phyloP scores from a whole-genome alignment of 2,113 vertebrate species.

The Catharus bicknelli region DNA sequence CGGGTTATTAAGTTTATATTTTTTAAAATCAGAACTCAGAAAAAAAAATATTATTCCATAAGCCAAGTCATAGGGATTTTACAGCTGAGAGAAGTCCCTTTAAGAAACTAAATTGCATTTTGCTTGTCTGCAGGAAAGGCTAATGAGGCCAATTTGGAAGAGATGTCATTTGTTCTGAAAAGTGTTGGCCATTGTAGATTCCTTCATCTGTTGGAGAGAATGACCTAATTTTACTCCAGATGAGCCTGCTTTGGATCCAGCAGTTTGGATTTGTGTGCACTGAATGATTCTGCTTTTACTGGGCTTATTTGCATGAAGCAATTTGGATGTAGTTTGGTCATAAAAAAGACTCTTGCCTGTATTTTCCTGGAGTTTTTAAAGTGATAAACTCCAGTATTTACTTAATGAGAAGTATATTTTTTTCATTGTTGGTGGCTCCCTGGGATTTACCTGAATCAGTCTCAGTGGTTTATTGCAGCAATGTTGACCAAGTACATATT shows the following conservation, averaged over 20 bases:
- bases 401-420: background rate
- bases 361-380: conserved; percentile 29
- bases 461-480: background rate
- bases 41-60: conserved; percentile 12
- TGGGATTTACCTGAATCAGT: background rate
- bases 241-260: conserved; percentile 18
- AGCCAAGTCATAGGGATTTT: conserved; percentile 18
- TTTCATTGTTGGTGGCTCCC: background rate
- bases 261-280: conserved; percentile 6
- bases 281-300: background rate
- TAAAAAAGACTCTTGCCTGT: conserved; percentile 11
- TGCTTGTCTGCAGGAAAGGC: background rate
- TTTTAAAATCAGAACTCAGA: conserved; percentile 20
- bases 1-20: conserved; percentile 21
- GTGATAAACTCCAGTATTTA: background rate
- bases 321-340: background rate
- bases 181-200: background rate
- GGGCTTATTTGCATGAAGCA: conserved; percentile 23
- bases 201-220: background rate
- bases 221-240: conserved; percentile 33
- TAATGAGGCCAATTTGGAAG: conserved; percentile 41
- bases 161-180: conserved; percentile 18
- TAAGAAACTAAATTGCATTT: conserved; percentile 42
- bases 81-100: conserved; percentile 37
- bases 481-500: background rate